phyloP scores from a whole-genome alignment of 2,113 vertebrate genomes.

The Psephotus haematonotus region DNA sequence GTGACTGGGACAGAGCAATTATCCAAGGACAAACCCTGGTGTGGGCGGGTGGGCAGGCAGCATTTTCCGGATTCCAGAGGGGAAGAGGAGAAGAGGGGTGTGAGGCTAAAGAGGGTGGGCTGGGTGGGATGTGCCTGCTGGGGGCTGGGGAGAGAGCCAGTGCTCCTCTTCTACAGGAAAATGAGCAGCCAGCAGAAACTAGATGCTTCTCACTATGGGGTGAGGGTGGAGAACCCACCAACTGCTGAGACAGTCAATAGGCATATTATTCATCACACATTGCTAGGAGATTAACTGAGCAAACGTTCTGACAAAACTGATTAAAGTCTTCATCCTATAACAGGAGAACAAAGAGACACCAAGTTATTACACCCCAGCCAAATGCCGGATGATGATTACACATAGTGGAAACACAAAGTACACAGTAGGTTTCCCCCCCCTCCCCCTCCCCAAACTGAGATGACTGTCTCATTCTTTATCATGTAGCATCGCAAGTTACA shows the following conservation, averaged over 20 bases:
- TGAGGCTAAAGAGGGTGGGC: not conserved
- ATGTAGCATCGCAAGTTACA: not conserved
- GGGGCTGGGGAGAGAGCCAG: constrained; percentile 51
- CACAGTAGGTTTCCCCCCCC: not conserved
- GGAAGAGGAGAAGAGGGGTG: not conserved
- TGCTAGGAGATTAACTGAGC: constrained; percentile 80
- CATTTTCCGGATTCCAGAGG: constrained; percentile 75
- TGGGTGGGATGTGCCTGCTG: constrained; percentile 21
- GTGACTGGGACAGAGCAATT: constrained; percentile 47
- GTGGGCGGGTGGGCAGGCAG: not conserved
- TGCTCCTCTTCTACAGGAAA: constrained; percentile 65
- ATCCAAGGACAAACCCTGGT: constrained; percentile 42
- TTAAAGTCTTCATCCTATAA: constrained; percentile 74
- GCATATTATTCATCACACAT: constrained; percentile 78
- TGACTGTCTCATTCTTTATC: not conserved
- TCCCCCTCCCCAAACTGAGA: not conserved
- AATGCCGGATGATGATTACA: constrained; percentile 42
- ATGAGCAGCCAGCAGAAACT: constrained; percentile 78
- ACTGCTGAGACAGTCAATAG: constrained; percentile 80
- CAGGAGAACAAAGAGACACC: constrained; percentile 69
- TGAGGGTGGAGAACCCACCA: constrained; percentile 71
- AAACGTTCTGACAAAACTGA: constrained; percentile 79
- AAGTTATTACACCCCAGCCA: constrained; percentile 63
- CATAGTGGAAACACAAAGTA: constrained; percentile 6
- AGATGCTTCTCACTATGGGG: constrained; percentile 74